Base-by-base conservation (phyloP, 1,140 invertebrate species). In the Dendrolimus kikuchii region DNA sequence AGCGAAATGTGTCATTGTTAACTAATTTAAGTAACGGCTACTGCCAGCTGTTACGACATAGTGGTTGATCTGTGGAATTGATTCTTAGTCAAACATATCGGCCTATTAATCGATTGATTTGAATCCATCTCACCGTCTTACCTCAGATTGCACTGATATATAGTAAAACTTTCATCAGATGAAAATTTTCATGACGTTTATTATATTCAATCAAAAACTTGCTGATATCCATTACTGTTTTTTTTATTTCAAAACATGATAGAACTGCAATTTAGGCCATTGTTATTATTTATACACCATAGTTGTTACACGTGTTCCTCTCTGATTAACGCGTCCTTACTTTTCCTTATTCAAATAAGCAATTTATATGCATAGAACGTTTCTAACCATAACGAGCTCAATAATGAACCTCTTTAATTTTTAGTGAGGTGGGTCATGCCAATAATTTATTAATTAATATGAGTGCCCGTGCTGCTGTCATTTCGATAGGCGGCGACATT, bases 1-100 rank as follows among this genome's bases (percentile, higher is more conserved):
- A 86, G 82, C 81, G 70, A 86, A 76, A 86, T 86, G 82, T 86
- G 82, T 86, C 82, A 86, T 86, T 86, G 82, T 86, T 86, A 86
- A 86, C 82, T 86, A 86, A 86, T 86, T 82, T 82, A 80, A 86
- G 82, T 86, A 82, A 81, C 81, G 64, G 63, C 72, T 63, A 62
- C 70, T 80, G 82, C 82, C 81, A 86, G 82, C 68, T 79, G 69
- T 86, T 86, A 84, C 79, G 71, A 84, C 72, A 86, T 53, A 46
- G 44, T 57, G 52, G 59, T 1, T 23, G 23, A 23, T 60, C 59
- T 67, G 65, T 68, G 61, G 64, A 53, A 68, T 55, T 57, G 59
- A 57, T 64, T 57, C 53, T 56, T 51, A 64, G 60, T 62, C 65
- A 60, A 54, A 57, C 49, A 9, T 9, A 8, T 45, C n/a, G n/a